phyloP scores from a whole-genome alignment of 2,113 vertebrate genomes.

The Spea multiplicata region DNA sequence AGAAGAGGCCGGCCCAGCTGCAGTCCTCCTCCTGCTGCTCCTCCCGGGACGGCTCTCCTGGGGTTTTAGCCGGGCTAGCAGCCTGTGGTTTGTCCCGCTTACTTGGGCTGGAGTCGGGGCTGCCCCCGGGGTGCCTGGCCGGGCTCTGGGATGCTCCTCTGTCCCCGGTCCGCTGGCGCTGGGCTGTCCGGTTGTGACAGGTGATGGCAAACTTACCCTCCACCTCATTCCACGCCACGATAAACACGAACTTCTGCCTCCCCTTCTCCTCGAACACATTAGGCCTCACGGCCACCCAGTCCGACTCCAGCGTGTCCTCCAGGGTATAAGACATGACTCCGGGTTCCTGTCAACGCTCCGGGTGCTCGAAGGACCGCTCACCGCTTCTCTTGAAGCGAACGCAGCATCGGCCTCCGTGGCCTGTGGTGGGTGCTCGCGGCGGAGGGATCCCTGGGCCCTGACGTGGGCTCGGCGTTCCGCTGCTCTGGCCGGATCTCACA shows the following conservation, averaged over 20 bases:
- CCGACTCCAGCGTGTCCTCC: constrained; percentile 90
- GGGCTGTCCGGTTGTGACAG: constrained; percentile 91
- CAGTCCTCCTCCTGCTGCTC: constrained; percentile 79
- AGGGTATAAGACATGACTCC: constrained; percentile 80
- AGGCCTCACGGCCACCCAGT: constrained; percentile 91
- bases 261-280: constrained; percentile 90
- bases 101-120: constrained; percentile 24
- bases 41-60: constrained; percentile 41
- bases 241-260: constrained; percentile 92
- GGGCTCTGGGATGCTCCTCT: constrained; percentile 48
- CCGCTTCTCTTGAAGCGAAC: too few relatives aligned
- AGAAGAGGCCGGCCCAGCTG: constrained; percentile 96
- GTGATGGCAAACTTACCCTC: constrained; percentile 96
- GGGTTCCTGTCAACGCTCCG: background rate
- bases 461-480: background rate
- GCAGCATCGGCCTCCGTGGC: background rate
- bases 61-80: constrained; percentile 29
- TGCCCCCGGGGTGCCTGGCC: constrained; percentile 23
- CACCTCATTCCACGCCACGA: constrained; percentile 95
- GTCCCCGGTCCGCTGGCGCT: constrained; percentile 77
- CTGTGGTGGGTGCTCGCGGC: constrained; percentile 2
- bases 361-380: background rate
- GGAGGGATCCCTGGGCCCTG: constrained; percentile 17
- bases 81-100: constrained; percentile 4
- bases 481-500: constrained; percentile 29